A percentile compares a stretch with the other conserved stretches of the same genome.
Evolutionary conservation across 2,113 vertebrate species (phyloP).

Genomic region (Serilophus lunatus): DNA sequence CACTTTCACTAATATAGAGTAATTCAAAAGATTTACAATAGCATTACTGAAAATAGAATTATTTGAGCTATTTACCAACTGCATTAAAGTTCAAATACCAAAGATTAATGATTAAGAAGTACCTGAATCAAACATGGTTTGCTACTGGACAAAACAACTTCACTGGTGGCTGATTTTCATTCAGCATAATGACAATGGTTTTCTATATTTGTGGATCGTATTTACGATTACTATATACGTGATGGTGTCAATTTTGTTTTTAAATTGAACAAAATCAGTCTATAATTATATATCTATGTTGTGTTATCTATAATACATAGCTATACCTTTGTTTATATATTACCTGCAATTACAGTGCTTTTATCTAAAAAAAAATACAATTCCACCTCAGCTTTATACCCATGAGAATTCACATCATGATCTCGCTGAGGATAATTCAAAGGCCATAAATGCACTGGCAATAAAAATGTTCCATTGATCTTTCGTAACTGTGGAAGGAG

Average conservation of each 20-base stretch:
- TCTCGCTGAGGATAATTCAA: neutral
- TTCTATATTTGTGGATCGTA: neutral
- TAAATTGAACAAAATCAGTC: neutral
- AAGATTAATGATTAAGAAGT: neutral
- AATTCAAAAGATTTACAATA: neutral
- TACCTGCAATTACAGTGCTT: neutral
- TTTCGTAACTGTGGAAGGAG: neutral
- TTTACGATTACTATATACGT: neutral
- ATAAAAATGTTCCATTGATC: slow-evolving; percentile 2
- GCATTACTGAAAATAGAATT: neutral
- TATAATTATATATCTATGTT: neutral
- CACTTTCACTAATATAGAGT: neutral
- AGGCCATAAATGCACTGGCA: neutral
- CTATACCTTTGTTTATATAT: neutral
- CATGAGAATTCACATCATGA: neutral
- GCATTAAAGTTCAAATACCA: too few species aligned
- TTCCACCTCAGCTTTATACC: neutral
- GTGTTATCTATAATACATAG: neutral
- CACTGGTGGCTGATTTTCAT: neutral
- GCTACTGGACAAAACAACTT: neutral
- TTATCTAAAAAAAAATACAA: neutral
- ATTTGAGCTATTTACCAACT: neutral
- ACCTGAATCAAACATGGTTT: neutral
- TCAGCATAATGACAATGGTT: neutral
- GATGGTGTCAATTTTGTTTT: neutral